Base-by-base conservation (phyloP, 2,888 invertebrate genomes). In the Hedychridium roseum region DNA sequence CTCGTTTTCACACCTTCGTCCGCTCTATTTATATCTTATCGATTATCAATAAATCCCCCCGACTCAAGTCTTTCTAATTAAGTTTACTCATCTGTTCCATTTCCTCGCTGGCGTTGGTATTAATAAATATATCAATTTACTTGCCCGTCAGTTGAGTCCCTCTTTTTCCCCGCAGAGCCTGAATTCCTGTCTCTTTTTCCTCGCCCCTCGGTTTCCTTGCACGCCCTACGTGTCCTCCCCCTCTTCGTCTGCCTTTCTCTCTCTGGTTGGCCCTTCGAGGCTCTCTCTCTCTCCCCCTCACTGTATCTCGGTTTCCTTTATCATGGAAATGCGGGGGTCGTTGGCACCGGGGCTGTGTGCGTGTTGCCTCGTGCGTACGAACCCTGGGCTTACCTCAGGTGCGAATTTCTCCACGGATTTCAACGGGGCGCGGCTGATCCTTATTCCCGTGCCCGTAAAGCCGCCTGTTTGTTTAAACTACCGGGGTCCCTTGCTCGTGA, bases 341-440 rank as follows among this genome's bases (percentile, higher is more conserved):
- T 49, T 49, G 48, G 43, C 54, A 46, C 34, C 30, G 43, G 20
- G 43, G 43, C 34, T 44, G 54, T 48, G 38, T 41, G 34, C 36
- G 43, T 49, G 21, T 9, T 28, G 31, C 14, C 20, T 46, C 28
- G 40, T 38, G 39, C 51, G 43, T 38, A 4, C 12, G 9, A 11
- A 15, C 26, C 50, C 17, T n/a, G n/a, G 43, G 40, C 49, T 50
- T 47, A 60, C 50, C 53, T 53, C 46, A 51, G 50, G 49, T 57
- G 48, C 48, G 42, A 51, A 51, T 43, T 52, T 59, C 36, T 26
- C 38, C 39, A 49, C 32, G 44, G 47, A 52, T 53, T 64, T 54
- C 39, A 53, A 49, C 40, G 38, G 31, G 40, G 43, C 38, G 30
- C 35, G 38, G 34, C 32, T 43, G 39, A 49, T 51, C 36, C 41